These are phyloP conservation scores for Cephalopterus ornatus DNA, from an alignment of 2,113 vertebrate genomes.

Conservation along the genomic window DNA sequence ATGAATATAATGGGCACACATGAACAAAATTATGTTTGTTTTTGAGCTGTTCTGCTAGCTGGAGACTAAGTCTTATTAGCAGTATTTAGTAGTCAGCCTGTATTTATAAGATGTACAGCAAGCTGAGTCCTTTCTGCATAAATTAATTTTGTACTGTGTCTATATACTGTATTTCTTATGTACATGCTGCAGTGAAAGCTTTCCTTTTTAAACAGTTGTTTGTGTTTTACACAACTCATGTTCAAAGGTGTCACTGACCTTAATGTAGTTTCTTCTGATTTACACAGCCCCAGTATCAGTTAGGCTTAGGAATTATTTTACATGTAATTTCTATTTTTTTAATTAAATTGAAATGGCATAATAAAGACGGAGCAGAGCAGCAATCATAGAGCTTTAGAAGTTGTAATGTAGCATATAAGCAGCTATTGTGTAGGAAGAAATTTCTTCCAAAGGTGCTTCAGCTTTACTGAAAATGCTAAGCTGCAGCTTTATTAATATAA, in stretches of 20 bases:
- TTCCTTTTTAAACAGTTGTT: neutral
- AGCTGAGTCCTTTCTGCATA: neutral
- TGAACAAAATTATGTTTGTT: constrained; percentile 44
- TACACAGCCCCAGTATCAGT: neutral
- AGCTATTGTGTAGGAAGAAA: neutral
- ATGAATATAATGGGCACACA: neutral
- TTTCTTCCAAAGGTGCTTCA: neutral
- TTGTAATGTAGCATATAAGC: neutral
- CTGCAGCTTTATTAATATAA: neutral
- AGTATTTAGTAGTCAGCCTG: constrained; percentile 12
- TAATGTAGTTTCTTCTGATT: neutral
- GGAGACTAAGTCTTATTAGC: constrained; percentile 1
- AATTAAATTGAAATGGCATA: neutral
- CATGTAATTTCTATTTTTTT: neutral
- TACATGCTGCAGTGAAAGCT: neutral
- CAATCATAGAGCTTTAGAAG: neutral
- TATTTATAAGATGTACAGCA: neutral
- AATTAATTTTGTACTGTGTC: neutral
- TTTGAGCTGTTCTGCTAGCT: constrained; percentile 20
- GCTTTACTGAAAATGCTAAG: neutral
- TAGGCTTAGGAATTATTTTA: neutral
- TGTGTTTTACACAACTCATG: neutral
- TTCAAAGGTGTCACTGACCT: neutral
- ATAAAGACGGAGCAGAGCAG: constrained; percentile 1
- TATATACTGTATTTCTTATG: neutral